Percentiles rank a stretch among this genome's conserved stretches.
Evolutionary conservation across 2,888 invertebrate genomes (phyloP).

Genomic region (Norana najaformis): DNA sequence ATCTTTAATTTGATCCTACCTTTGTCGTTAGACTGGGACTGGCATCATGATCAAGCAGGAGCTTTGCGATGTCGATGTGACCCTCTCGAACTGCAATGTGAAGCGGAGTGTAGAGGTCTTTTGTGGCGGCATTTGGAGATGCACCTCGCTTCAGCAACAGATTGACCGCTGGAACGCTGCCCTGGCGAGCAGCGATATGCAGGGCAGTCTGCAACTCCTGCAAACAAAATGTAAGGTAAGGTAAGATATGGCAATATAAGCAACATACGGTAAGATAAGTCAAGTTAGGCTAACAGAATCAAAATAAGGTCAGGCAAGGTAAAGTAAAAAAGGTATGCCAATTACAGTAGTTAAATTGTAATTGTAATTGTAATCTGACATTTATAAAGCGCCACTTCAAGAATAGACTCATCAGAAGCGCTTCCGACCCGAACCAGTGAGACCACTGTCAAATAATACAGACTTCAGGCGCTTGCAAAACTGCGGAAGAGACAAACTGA

Average conservation of each 20-base stretch:
- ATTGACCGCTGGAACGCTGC: conserved; percentile 72
- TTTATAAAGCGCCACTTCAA: no score
- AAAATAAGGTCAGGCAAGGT: background rate
- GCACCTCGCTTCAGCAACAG: conserved; percentile 90
- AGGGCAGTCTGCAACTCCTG: conserved; percentile 78
- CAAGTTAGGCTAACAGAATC: no score
- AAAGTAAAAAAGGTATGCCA: background rate
- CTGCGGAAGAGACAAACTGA: no score
- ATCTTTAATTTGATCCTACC: conserved; percentile 65
- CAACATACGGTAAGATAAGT: no score
- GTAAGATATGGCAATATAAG: background rate
- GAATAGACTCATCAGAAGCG: no score
- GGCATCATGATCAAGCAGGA: conserved; percentile 93
- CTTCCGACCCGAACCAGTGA: no score
- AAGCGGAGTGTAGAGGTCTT: conserved; percentile 90
- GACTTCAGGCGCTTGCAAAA: no score
- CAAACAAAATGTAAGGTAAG: background rate
- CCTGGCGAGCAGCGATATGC: conserved; percentile 97
- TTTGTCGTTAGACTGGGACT: conserved; percentile 87
- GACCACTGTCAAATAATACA: no score
- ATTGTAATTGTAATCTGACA: no score
- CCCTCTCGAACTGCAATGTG: conserved; percentile 88
- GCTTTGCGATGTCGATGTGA: conserved; percentile 94
- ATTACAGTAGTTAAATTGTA: background rate
- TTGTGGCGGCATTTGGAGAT: conserved; percentile 84